A percentile compares a stretch with the other conserved stretches of the same genome.
Evolutionary conservation across 2,888 invertebrate genomes (phyloP).

Genomic region (Ophion obscuratus): DNA sequence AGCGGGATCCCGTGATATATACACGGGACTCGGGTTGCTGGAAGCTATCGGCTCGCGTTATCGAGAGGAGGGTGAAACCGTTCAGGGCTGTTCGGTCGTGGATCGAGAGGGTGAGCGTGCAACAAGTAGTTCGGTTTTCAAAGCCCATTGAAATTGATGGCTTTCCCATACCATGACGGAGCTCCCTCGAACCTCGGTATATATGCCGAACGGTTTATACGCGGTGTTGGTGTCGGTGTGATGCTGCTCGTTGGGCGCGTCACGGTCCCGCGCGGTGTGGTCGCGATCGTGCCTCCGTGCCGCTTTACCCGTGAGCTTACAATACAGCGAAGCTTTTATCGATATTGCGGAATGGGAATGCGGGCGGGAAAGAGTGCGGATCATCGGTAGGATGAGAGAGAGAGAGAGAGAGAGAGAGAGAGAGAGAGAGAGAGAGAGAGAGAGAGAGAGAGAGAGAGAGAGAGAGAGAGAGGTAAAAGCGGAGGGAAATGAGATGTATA

Average conservation of each 20-base stretch:
- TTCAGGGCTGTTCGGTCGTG: conserved; percentile 75
- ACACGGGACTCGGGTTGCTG: conserved; percentile 69
- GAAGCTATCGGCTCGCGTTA: conserved; percentile 84
- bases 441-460: conserved; percentile 1
- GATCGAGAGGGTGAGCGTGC: conserved; percentile 77
- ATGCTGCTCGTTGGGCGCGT: conserved; percentile 53
- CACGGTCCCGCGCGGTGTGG: conserved; percentile 49
- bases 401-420: not conserved
- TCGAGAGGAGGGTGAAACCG: conserved; percentile 83
- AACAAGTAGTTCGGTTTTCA: conserved; percentile 85
- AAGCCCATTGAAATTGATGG: conserved; percentile 85
- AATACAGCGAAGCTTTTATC: conserved; percentile 82
- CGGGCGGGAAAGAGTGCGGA: conserved; percentile 48
- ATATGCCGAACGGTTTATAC: conserved; percentile 67
- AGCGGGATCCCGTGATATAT: conserved; percentile 38
- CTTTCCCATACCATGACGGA: conserved; percentile 83
- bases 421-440: conserved; percentile 10
- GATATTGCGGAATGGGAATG: conserved; percentile 77
- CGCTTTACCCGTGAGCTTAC: conserved; percentile 78
- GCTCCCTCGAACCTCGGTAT: conserved; percentile 70
- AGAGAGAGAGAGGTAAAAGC: conserved; percentile 16
- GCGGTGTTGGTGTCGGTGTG: conserved; percentile 54
- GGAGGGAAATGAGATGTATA: conserved; percentile 23
- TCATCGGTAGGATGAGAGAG: conserved; percentile 32
- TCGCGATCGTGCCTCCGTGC: conserved; percentile 59